A percentile compares a stretch with the other conserved stretches of the same genome.
phyloP scores from a whole-genome alignment of 1,140 invertebrate species.

The Ruditapes philippinarum region DNA sequence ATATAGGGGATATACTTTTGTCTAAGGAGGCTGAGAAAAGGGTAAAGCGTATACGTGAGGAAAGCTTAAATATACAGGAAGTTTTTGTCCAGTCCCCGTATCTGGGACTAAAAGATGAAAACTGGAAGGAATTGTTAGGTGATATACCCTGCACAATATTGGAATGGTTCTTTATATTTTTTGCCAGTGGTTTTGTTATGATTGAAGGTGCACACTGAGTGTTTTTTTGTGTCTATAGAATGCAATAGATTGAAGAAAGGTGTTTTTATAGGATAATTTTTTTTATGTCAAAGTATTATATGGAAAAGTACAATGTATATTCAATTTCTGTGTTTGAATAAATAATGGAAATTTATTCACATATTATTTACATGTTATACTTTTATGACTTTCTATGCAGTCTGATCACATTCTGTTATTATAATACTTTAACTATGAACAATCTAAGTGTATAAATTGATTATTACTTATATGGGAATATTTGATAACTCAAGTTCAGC shows the following conservation, averaged over 20 bases:
- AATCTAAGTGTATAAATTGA: no score
- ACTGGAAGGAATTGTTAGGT: slow-evolving; percentile 58
- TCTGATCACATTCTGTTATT: no score
- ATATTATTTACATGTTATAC: no score
- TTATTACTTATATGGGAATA: no score
- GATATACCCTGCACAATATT: slow-evolving; percentile 26
- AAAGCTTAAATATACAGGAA: slow-evolving; percentile 62
- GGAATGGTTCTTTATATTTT: not conserved
- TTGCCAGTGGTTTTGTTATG: no score
- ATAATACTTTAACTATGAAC: no score
- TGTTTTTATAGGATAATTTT: not conserved
- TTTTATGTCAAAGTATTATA: no score
- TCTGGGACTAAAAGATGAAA: slow-evolving; percentile 12
- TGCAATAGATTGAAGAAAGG: not conserved
- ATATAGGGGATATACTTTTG: slow-evolving; percentile 45
- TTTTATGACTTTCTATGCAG: no score
- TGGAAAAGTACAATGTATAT: no score
- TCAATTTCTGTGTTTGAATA: no score
- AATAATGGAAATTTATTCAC: no score
- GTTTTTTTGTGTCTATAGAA: not conserved
- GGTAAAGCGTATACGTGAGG: slow-evolving; percentile 51
- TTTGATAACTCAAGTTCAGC: no score
- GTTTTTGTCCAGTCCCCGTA: slow-evolving; percentile 29
- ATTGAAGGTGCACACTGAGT: not conserved
- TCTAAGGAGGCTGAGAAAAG: slow-evolving; percentile 8